phyloP scores from a whole-genome alignment of 2,888 invertebrate species.

The Adineta ricciae region DNA sequence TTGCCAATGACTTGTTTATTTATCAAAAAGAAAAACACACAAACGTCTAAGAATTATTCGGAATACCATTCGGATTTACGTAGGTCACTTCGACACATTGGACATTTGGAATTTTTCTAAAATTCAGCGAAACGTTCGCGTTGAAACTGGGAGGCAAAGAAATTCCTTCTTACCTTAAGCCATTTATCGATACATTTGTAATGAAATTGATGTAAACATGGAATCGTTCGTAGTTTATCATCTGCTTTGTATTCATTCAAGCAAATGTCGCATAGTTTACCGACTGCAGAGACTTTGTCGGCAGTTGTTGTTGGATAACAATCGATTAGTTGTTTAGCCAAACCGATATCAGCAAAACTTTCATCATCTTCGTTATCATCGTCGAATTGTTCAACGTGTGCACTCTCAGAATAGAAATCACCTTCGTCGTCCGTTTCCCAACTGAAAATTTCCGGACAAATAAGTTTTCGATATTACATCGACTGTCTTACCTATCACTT shows the following conservation, averaged over 20 bases:
- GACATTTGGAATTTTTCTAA: conserved; percentile 12
- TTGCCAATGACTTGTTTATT: too few species aligned
- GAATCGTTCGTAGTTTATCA: neutral
- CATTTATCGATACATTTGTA: conserved; percentile 10
- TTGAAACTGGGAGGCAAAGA: too few species aligned
- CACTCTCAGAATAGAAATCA: neutral
- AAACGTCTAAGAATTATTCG: neutral
- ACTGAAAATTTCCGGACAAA: neutral
- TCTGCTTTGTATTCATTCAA: neutral
- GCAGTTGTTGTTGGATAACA: conserved; percentile 7
- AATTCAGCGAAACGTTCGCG: neutral
- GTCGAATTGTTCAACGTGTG: neutral
- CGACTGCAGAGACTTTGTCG: neutral
- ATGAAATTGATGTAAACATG: conserved; percentile 17
- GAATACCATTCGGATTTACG: neutral
- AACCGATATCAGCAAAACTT: neutral
- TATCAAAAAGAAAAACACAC: neutral
- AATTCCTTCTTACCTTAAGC: neutral
- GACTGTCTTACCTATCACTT: neutral
- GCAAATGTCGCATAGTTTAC: neutral
- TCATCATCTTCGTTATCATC: neutral
- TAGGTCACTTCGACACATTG: neutral
- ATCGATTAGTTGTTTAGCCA: neutral
- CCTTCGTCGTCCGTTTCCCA: conserved; percentile 15
- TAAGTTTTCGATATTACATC: too few species aligned